Percentiles rank a stretch among this genome's conserved stretches.
Conservation (phyloP, 2,888 invertebrate genomes). For the Mystacides longicornis region DNA sequence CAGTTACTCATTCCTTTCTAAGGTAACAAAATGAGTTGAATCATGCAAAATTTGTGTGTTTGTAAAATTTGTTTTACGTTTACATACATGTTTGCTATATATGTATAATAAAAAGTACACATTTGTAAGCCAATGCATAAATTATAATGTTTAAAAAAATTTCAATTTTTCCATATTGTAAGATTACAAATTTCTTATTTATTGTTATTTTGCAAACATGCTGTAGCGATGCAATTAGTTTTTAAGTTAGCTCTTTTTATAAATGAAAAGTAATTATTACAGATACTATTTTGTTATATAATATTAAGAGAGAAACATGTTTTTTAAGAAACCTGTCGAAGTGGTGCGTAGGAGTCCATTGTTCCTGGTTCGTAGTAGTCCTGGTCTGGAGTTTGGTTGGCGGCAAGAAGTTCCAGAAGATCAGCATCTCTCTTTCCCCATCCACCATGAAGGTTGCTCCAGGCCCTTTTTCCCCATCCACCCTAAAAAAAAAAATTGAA, state of each 20-base stretch:
- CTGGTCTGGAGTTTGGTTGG: slow-evolving; percentile 33
- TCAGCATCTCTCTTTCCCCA: slow-evolving; percentile 49
- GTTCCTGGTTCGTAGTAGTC: slow-evolving; percentile 11
- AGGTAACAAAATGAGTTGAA: not conserved
- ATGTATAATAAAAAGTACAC: not conserved
- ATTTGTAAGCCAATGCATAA: not conserved
- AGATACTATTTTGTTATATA: not conserved
- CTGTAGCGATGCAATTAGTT: not conserved
- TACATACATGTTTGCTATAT: not conserved
- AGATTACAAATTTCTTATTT: not conserved
- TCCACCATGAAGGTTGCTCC: slow-evolving; percentile 49
- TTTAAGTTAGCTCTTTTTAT: not conserved
- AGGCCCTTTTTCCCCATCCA: slow-evolving; percentile 41
- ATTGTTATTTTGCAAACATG: not conserved
- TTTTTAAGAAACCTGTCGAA: slow-evolving; percentile 17
- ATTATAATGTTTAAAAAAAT: no score
- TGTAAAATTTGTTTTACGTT: not conserved
- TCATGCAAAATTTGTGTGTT: slow-evolving; percentile 1
- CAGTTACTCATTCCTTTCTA: not conserved
- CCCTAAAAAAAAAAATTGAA: slow-evolving; percentile 11
- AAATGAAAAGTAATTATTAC: not conserved
- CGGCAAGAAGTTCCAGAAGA: slow-evolving; percentile 37
- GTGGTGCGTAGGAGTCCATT: slow-evolving; percentile 17
- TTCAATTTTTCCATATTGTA: no score
- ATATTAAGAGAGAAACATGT: not conserved